Base-by-base conservation (phyloP, 2,888 invertebrate species). In the Lycia hirtaria region DNA sequence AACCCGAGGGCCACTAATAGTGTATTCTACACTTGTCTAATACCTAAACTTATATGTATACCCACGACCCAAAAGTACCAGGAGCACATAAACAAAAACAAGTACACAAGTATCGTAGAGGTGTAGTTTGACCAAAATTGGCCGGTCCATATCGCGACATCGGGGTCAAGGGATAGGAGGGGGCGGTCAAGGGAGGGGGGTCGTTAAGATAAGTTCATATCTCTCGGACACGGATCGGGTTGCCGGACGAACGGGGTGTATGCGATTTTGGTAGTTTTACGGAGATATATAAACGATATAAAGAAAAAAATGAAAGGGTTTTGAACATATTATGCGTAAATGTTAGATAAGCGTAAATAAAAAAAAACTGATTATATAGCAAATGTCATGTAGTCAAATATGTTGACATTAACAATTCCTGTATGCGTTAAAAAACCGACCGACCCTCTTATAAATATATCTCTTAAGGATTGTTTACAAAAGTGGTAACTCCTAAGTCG, bases 181-280 rank as follows among this genome's bases (percentile, higher is more conserved):
- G 58, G 45, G 41, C 10, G 14, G 38, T 26, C 26, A 63, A n/a
- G n/a, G n/a, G 60, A 55, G 57, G 65, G 75, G 80, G 80, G 81
- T 81, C 83, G 88, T 90, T 89, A 85, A 90, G 90, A 90, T 91
- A 91, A 89, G 82, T 78, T 62, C 65, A 65, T 84, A 86, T 88
- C 87, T 83, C 75, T 72, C 65, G 87, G 88, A 87, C 87, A 76
- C 67, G 66, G 78, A 66, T 83, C 83, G 80, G 85, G 86, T 84
- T 83, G 76, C 87, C 67, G 81, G 76, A 83, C n/a, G 79, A 76
- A 71, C 71, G 81, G 67, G 62, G 76, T 68, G 71, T 59, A 41
- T 43, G 67, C 59, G 64, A 65, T 67, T 71, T 71, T 66, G 62
- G 62, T 67, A 62, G 60, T 64, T 55, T 48, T 38, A 28, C 14